Conservation (phyloP, 2,113 vertebrate genomes). For the Morone saxatilis region DNA sequence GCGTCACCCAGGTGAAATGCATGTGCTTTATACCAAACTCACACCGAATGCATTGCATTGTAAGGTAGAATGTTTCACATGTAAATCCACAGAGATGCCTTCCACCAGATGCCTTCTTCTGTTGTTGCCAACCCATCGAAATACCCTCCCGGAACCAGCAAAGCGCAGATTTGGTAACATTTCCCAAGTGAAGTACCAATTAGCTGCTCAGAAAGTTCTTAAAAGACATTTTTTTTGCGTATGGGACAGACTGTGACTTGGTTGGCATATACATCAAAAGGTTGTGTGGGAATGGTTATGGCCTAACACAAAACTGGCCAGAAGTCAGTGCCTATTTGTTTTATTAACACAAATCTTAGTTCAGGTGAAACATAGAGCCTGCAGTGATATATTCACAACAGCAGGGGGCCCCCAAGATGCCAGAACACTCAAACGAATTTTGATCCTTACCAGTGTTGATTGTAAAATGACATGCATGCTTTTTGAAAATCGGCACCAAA, state of each 20-base stretch:
- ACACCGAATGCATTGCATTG: too few species aligned
- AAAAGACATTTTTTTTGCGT: not conserved
- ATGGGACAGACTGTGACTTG: not conserved
- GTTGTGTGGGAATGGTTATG: not conserved
- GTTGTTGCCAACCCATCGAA: not conserved
- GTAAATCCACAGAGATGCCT: not conserved
- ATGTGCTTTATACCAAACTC: too few species aligned
- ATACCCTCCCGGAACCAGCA: not conserved
- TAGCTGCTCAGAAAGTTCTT: not conserved
- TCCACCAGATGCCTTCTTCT: not conserved
- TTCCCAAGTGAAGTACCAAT: not conserved
- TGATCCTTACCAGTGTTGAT: not conserved
- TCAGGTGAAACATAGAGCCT: not conserved
- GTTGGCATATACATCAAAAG: too few species aligned
- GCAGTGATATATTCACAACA: not conserved
- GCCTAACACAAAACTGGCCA: not conserved
- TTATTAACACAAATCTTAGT: not conserved
- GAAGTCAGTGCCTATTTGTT: not conserved
- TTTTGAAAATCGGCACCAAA: constrained; percentile 15
- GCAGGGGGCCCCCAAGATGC: not conserved
- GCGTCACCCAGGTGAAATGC: too few species aligned
- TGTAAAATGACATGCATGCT: constrained; percentile 6
- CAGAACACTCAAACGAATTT: not conserved
- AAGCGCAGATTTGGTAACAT: not conserved
- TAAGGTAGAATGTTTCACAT: not conserved